A percentile compares a stretch with the other conserved stretches of the same genome.
phyloP scores from a whole-genome alignment of 2,797 vertebrate species.

The Tiaroga cobitis region DNA sequence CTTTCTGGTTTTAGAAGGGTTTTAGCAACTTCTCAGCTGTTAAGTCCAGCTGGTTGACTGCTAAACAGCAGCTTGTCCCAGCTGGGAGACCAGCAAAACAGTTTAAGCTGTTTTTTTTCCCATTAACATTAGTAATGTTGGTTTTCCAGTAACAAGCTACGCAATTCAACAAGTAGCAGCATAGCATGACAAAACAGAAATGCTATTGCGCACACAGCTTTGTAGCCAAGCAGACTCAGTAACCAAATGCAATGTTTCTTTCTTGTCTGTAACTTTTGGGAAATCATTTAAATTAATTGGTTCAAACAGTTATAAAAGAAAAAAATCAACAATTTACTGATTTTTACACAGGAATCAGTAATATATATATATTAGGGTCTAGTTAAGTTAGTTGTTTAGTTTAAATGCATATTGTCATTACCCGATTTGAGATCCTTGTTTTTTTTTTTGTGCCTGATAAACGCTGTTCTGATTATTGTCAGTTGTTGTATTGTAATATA shows the following conservation, averaged over 20 bases:
- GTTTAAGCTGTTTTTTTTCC: not conserved
- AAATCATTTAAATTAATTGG: not conserved
- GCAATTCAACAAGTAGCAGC: not conserved
- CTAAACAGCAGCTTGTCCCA: not conserved
- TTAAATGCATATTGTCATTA: not conserved
- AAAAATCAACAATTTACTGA: not conserved
- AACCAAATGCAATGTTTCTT: not conserved
- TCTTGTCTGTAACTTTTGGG: not conserved
- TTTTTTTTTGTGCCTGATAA: not conserved
- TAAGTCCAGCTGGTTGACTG: not conserved
- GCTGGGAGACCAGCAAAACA: slow-evolving; percentile 1
- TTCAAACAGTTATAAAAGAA: not conserved
- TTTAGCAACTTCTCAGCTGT: not conserved
- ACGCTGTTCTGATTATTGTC: not conserved
- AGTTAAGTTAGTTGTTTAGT: not conserved
- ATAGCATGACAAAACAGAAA: not conserved
- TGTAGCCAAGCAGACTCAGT: not conserved
- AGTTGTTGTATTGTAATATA: not conserved
- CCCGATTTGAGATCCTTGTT: not conserved
- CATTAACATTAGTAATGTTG: not conserved
- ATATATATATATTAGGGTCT: not conserved
- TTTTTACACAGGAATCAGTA: too few species aligned
- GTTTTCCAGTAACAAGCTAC: not conserved
- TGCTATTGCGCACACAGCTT: not conserved
- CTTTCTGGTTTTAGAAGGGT: not conserved